Base-by-base conservation (phyloP, 92 coral and sea anemone species). In the Blastomussa wellsi region DNA sequence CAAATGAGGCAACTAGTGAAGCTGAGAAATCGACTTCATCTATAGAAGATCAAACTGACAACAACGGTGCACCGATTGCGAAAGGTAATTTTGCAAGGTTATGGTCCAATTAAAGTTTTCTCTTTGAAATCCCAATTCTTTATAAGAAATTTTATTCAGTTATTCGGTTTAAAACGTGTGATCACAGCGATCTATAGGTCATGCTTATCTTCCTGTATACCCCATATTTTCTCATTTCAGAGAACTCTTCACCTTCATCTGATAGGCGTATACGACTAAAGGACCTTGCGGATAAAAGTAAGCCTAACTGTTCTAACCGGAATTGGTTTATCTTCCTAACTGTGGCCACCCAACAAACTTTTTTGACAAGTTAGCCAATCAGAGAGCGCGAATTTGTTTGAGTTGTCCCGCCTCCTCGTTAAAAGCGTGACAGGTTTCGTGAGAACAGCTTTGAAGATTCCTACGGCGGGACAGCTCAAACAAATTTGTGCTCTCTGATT, bases 241-340 rank as follows among this genome's bases (percentile, higher is more conserved):
- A 69, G 51, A 70, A 62, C 35, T 51, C 38, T 16, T 57, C 85
- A 36, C 5, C 67, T 33, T 31, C 36, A 1, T 28, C 74, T 80
- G 16, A 35, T 12, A 52, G 49, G 33, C n/a, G 15, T 12, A 1
- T 81, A 1, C 35, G 26, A 17, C 14, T 51, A 24, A 81, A 70
- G 85, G 76, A 81, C 55, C 26, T 51, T 49, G 77, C 64, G 7
- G 36, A 81, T 55, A 81, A 81, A 49, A 36, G 85, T 81, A 69
- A 81, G 85, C 6, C 38, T 1, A 13, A 20, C 13, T 68, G 29
- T 19, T 14, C 7, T 2, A 0, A 12, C 24, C 2, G 12, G 2
- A 69, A 4, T 32, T 0, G 1, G 12, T 44, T 44, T 44, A 44
- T 44, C 12, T 44, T 44, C n/a, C n/a, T n/a, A n/a, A n/a, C n/a